These are phyloP conservation scores for Patiria miniata DNA, from an alignment of 35 echinoderm and acorn worm genomes.

Conservation along the genomic window DNA sequence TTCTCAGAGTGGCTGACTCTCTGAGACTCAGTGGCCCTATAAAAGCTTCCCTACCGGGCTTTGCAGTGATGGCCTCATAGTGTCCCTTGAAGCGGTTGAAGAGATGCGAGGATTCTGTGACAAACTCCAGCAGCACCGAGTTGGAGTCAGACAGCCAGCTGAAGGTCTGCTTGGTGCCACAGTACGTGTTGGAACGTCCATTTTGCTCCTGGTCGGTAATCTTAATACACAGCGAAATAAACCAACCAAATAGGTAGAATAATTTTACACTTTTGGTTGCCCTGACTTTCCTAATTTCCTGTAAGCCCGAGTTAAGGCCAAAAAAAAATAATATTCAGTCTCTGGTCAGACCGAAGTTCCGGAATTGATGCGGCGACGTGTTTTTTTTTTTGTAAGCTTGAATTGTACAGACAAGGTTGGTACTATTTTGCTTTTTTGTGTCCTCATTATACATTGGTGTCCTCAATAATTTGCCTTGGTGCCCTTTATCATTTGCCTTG, in stretches of 20 bases:
- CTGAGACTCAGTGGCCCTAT: no score
- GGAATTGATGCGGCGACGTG: no score
- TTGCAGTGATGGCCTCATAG: slow-evolving; percentile 34
- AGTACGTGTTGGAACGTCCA: slow-evolving; percentile 45
- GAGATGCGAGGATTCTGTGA: slow-evolving; percentile 35
- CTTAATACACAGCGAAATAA: slow-evolving; percentile 39
- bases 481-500: no score
- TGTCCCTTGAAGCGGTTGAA: slow-evolving; percentile 56
- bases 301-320: not conserved
- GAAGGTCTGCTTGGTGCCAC: slow-evolving; percentile 54
- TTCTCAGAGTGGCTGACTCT: no score
- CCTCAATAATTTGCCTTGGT: no score
- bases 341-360: no score
- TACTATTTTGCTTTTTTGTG: no score
- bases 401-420: no score
- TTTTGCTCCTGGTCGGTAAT: slow-evolving; percentile 43
- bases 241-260: slow-evolving; percentile 43
- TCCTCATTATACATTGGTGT: no score
- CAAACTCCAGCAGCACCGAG: slow-evolving; percentile 44
- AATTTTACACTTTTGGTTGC: slow-evolving; percentile 41
- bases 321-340: no score
- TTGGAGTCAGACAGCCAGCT: slow-evolving; percentile 68
- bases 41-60: slow-evolving; percentile 48
- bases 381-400: no score
- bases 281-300: not conserved